Evolutionary conservation across 2,113 vertebrate genomes (phyloP).

Genomic region (Recurvirostra avosetta): DNA sequence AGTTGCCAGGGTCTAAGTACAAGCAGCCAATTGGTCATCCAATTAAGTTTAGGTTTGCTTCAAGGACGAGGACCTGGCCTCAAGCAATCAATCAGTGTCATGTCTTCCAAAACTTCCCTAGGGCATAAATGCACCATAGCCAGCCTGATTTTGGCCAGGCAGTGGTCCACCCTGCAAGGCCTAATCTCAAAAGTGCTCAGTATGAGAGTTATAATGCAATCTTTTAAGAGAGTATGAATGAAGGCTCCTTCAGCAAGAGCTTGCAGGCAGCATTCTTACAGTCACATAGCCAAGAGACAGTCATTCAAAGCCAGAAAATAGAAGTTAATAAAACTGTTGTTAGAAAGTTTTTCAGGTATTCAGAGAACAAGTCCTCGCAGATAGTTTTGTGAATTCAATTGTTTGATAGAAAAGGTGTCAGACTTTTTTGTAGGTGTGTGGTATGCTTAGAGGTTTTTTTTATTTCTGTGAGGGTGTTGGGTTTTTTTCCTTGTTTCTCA

Average conservation of each 20-base stretch:
- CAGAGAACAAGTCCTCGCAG: neutral
- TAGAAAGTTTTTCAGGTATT: neutral
- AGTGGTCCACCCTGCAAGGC: neutral
- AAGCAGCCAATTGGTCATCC: neutral
- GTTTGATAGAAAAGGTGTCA: neutral
- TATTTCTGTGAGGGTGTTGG: neutral
- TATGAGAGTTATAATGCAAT: neutral
- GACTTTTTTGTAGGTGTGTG: neutral
- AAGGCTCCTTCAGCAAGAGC: neutral
- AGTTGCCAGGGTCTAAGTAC: neutral
- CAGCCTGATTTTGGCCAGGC: neutral
- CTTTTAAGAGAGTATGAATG: neutral
- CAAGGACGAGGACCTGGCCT: neutral
- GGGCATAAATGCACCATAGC: accelerated
- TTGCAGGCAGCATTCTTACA: neutral
- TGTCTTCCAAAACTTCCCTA: neutral
- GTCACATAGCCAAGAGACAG: neutral
- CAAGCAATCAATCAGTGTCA: neutral
- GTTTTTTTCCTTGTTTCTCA: neutral
- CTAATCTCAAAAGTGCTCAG: neutral
- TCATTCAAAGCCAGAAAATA: neutral
- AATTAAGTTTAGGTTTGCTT: neutral
- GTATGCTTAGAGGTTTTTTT: neutral
- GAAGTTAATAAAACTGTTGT: neutral
- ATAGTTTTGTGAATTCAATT: neutral